These are phyloP conservation scores for Drosophila pseudotakahashii DNA, from an alignment of 2,888 invertebrate genomes.

Conservation along the genomic window DNA sequence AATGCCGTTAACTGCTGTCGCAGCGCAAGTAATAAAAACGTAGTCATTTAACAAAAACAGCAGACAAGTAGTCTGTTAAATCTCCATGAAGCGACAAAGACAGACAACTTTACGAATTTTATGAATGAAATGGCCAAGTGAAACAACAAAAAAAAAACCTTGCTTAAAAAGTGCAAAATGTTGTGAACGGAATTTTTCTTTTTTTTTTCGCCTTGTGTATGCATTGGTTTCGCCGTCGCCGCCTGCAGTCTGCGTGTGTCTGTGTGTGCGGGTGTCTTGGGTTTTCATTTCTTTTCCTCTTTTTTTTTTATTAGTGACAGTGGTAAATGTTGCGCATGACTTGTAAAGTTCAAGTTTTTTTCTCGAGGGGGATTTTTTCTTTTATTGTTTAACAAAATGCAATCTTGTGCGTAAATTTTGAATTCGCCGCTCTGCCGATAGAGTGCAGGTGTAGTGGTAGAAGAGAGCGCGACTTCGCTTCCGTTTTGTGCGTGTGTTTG, in stretches of 20 bases:
- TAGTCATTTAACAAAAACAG: constrained; percentile 1
- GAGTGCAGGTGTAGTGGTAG: constrained; percentile 68
- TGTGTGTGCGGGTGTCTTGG: constrained; percentile 23
- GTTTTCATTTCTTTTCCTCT: constrained; percentile 6
- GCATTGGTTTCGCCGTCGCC: constrained; percentile 44
- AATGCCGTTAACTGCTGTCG: constrained; percentile 26
- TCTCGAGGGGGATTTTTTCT: constrained; percentile 1
- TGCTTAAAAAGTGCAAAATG: constrained; percentile 36
- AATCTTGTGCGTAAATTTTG: constrained; percentile 31
- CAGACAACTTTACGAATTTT: constrained; percentile 42
- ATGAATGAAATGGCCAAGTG: constrained; percentile 68
- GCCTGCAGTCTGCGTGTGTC: constrained; percentile 6
- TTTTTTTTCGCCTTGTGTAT: constrained; percentile 65
- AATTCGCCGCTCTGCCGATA: constrained; percentile 37
- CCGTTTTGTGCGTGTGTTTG: constrained; percentile 43
- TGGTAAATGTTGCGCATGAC: neutral
- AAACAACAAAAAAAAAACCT: constrained; percentile 26
- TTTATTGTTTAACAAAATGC: constrained; percentile 30
- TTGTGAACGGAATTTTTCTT: constrained; percentile 47
- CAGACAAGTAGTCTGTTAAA: constrained; percentile 47
- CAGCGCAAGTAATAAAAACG: constrained; percentile 42
- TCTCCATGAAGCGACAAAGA: constrained; percentile 55
- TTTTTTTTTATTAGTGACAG: constrained; percentile 3
- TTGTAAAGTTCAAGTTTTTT: constrained; percentile 9
- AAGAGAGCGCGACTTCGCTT: constrained; percentile 41